Base-by-base conservation (phyloP, 2,797 vertebrate genomes). In the Picus viridis region DNA sequence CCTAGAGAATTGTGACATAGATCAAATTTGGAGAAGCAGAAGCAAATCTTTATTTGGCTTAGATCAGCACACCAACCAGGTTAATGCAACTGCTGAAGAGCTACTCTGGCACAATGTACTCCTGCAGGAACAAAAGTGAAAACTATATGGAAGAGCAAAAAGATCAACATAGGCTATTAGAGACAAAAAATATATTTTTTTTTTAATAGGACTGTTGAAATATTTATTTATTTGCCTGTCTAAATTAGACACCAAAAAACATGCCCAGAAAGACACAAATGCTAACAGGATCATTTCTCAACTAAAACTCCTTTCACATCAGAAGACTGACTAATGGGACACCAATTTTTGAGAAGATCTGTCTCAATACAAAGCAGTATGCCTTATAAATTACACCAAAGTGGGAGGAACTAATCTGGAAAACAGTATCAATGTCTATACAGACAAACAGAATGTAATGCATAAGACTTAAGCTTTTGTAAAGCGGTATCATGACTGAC, bases 401-500 rank as follows among this genome's bases (percentile, higher is more conserved):
- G 5, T 16, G 24, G 61, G 51, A 92, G 16, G 39, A 91, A 77
- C 26, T 51, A 39, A 9, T 73, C 26, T 74, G 45, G 76, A 79
- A 84, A 59, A 56, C 9, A 43, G 16, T 13, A 20, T 43, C 47
- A 63, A 15, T 47, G 36, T 47, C 45, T 68, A 80, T 11, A 72
- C 2, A 54, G 18, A 27, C 16, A 19, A 87, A 65, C 12, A 51
- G 10, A 24, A 81, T 34, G 59, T 32, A 47, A 0, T 23, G 30
- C 0, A 0, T 49, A 92, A 82, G 34, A 36, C 20, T 57, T 29
- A 36, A 72, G 51, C 26, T 45, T 81, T 75, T 75, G 17, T 43
- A n/a, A 84, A 76, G 6, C 1, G 0, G 18, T 19, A 36, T 47
- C 22, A 16, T 3, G 10, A 75, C 0, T 12, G 59, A 75, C 10